Base-by-base conservation (phyloP, 2,888 invertebrate species). In the Notodonta dromedarius region DNA sequence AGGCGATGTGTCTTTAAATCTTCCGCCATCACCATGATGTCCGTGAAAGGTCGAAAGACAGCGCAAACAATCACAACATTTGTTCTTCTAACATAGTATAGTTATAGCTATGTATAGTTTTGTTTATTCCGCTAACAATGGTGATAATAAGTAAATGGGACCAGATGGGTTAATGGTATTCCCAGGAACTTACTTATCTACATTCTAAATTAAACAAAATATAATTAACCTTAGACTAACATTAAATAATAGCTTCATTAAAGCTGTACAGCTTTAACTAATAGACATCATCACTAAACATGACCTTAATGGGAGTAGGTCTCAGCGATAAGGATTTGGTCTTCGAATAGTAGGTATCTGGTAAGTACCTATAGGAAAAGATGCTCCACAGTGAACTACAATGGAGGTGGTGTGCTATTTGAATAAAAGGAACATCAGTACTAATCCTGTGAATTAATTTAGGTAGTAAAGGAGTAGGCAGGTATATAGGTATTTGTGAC, bases 281-380 rank as follows among this genome's bases (percentile, higher is more conserved):
- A 24, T 24, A 24, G 24, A 48, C 40, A 40, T 40, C 40, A 9
- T 40, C 40, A 48, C n/a, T n/a, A n/a, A n/a, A n/a, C n/a, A n/a
- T n/a, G n/a, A n/a, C 53, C 35, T 56, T 62, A 48, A 55, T 60
- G 60, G 8, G 63, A 42, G 40, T 57, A 60, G 24, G 1, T 24
- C 24, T 24, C 24, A 24, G 24, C 24, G 24, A 2, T 2, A 24
- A 24, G 24, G 5, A 59, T 51, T 66, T 63, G 69, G 16, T 71
- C 71, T 5, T 62, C 52, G 14, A 66, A 58, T 56, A 69, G 58
- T 56, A 73, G 67, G 58, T 56, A 73, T 73, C 16, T 60, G 16
- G 53, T 61, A 71, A 2, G 11, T 71, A n/a, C n/a, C n/a, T n/a
- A 71, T 53, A 74, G 42, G 62, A 74, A 74, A 13, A 70, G 74